Conservation (phyloP, 2,888 invertebrate species). For the Hymenopus coronatus region DNA sequence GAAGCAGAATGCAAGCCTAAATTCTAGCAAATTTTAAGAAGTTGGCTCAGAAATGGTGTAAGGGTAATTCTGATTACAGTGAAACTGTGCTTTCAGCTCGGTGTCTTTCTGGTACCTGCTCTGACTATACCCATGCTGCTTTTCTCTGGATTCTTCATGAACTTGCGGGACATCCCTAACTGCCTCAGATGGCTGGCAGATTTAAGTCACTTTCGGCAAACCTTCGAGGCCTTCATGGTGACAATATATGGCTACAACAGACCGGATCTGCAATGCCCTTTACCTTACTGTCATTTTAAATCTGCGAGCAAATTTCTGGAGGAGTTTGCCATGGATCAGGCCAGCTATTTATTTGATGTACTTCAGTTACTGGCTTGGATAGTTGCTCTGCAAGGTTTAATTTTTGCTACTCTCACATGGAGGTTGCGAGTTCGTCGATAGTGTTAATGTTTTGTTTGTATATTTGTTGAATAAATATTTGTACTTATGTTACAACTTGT, state of each 20-base stretch:
- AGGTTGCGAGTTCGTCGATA: slow-evolving; percentile 17
- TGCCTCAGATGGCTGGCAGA: slow-evolving; percentile 55
- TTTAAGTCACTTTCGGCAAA: slow-evolving; percentile 56
- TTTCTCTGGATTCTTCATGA: slow-evolving; percentile 82
- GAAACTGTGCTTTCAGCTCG: slow-evolving; percentile 55
- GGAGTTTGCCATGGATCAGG: slow-evolving; percentile 45
- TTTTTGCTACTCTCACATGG: slow-evolving; percentile 40
- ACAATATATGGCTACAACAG: slow-evolving; percentile 53
- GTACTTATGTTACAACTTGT: too few species aligned
- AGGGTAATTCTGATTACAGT: background rate
- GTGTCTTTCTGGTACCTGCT: slow-evolving; percentile 75
- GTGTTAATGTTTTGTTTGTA: background rate
- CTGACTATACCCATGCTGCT: slow-evolving; percentile 75
- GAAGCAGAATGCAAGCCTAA: too few species aligned
- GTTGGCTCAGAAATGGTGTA: too few species aligned
- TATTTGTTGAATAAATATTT: too few species aligned
- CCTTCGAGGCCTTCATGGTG: slow-evolving; percentile 53
- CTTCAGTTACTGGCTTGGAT: slow-evolving; percentile 46
- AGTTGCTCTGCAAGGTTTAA: slow-evolving; percentile 37
- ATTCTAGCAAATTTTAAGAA: too few species aligned
- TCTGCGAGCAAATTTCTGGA: slow-evolving; percentile 47
- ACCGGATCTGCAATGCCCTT: slow-evolving; percentile 48
- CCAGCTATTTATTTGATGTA: slow-evolving; percentile 47
- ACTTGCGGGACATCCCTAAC: slow-evolving; percentile 66
- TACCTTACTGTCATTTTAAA: slow-evolving; percentile 45